phyloP scores from a whole-genome alignment of 2,797 vertebrate genomes.

The Streptopelia turtur region DNA sequence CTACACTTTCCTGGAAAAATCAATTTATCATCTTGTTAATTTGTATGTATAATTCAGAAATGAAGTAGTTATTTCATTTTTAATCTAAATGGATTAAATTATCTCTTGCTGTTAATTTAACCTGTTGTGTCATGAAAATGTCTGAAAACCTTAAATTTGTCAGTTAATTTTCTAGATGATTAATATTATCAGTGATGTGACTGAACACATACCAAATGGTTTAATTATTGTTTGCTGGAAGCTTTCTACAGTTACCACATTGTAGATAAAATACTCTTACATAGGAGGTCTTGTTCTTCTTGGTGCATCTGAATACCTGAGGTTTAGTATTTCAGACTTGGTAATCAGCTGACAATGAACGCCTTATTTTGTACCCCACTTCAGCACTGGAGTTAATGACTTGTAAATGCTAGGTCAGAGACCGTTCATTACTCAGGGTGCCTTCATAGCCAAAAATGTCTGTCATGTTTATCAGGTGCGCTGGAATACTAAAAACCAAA shows the following conservation, averaged over 20 bases:
- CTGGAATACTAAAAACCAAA: neutral
- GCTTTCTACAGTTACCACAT: slow-evolving; percentile 54
- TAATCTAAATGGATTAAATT: neutral
- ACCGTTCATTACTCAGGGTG: neutral
- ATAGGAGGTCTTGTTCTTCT: slow-evolving; percentile 67
- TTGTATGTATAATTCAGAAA: neutral
- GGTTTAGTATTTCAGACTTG: slow-evolving; percentile 76
- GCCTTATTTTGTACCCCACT: slow-evolving; percentile 68
- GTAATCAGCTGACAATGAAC: slow-evolving; percentile 68
- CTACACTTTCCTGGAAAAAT: neutral
- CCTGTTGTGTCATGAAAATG: neutral
- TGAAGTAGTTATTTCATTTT: neutral
- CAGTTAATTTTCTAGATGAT: neutral
- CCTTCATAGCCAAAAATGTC: slow-evolving; percentile 37
- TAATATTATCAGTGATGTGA: slow-evolving; percentile 13
- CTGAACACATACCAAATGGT: slow-evolving; percentile 39
- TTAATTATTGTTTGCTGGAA: slow-evolving; percentile 60
- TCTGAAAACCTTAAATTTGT: neutral
- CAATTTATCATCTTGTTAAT: neutral
- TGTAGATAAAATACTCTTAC: slow-evolving; percentile 52
- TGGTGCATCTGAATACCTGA: slow-evolving; percentile 62
- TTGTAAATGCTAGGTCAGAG: slow-evolving; percentile 65
- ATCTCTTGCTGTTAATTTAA: neutral
- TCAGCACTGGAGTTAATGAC: slow-evolving; percentile 62
- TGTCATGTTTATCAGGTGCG: neutral